Conservation (phyloP, 1,140 invertebrate genomes). For the Doryteuthis pealeii region DNA sequence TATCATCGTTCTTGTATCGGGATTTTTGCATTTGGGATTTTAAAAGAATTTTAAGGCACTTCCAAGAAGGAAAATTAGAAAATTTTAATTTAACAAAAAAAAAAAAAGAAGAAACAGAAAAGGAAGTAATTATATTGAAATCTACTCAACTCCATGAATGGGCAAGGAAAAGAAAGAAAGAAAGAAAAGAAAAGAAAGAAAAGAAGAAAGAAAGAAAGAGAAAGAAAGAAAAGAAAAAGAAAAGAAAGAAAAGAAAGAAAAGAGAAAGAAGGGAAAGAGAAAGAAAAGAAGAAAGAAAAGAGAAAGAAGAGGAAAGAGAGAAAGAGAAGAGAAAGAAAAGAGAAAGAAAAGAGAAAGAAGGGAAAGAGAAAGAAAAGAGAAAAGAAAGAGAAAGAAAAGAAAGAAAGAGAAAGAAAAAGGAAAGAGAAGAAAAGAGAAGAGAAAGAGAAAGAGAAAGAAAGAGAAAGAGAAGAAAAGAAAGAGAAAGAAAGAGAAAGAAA, state of each 20-base stretch:
- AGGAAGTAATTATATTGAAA: too few species aligned
- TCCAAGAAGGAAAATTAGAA: too few species aligned
- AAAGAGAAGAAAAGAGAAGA: background rate
- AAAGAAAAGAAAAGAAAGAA: too few species aligned
- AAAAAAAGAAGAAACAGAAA: too few species aligned
- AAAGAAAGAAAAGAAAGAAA: background rate
- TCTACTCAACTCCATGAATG: too few species aligned
- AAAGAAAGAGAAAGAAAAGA: background rate
- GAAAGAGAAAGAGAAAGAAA: background rate
- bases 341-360: background rate
- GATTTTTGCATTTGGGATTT: too few species aligned
- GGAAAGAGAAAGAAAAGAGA: background rate
- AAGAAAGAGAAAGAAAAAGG: background rate
- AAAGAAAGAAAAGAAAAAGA: background rate
- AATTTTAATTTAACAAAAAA: too few species aligned
- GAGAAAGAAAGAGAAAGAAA: background rate
- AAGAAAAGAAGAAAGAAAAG: background rate
- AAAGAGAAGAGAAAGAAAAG: background rate
- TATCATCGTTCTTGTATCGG: too few species aligned
- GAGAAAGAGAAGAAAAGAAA: background rate
- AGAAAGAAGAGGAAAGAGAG: background rate
- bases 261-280: background rate
- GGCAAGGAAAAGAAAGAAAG: too few species aligned
- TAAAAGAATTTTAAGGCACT: too few species aligned
- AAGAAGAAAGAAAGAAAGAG: too few species aligned